A percentile compares a stretch with the other conserved stretches of the same genome.
Evolutionary conservation across 2,797 vertebrate species (phyloP).

Genomic region (Brachymystax lenok): DNA sequence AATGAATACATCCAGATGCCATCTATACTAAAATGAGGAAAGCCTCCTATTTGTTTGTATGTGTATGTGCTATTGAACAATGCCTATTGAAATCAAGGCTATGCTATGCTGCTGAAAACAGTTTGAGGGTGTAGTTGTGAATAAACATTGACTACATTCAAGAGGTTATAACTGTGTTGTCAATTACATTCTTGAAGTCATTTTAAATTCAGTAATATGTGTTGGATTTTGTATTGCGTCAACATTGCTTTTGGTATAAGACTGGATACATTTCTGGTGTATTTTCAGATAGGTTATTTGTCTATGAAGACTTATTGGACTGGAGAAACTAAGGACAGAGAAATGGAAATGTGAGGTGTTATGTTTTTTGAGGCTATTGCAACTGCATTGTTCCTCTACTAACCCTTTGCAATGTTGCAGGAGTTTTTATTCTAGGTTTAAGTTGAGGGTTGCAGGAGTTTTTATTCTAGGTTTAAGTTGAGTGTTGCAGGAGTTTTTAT

Average conservation of each 20-base stretch:
- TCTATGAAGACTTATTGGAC: not conserved
- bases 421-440: constrained; percentile 30
- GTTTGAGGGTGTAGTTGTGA: constrained; percentile 40
- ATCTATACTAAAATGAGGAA: not conserved
- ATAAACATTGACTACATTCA: constrained; percentile 68
- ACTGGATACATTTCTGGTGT: not conserved
- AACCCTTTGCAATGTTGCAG: constrained; percentile 36
- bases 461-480: too few relatives aligned
- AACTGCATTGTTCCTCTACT: constrained; percentile 53
- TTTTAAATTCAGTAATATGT: constrained; percentile 45
- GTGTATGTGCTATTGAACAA: constrained; percentile 16
- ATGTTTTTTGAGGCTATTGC: constrained; percentile 66
- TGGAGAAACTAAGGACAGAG: constrained; percentile 13
- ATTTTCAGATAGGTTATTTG: not conserved
- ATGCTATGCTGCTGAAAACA: constrained; percentile 37
- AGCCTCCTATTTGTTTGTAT: not conserved
- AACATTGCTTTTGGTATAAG: not conserved
- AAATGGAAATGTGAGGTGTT: constrained; percentile 41
- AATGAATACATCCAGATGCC: constrained; percentile 1
- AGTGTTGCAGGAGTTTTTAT: too few relatives aligned
- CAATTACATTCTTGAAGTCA: constrained; percentile 67
- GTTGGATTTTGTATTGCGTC: constrained; percentile 8
- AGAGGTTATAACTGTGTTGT: constrained; percentile 46
- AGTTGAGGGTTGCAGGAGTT: constrained; percentile 18
- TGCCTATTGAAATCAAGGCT: constrained; percentile 26